Conservation (phyloP, 2,113 vertebrate genomes). For the Fulica atra region DNA sequence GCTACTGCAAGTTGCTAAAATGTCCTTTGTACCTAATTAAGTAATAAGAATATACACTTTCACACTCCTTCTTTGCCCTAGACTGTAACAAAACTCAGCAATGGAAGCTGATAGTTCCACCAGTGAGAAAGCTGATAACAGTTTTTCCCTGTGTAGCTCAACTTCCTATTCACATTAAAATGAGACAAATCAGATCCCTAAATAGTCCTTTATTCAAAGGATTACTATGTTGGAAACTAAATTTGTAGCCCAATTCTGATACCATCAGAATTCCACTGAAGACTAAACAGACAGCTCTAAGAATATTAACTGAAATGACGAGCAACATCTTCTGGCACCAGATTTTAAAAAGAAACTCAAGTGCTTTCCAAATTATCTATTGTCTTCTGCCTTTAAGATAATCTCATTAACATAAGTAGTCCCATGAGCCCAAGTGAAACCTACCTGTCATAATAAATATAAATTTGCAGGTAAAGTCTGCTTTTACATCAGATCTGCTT, state of each 20-base stretch:
- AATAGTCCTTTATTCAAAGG: neutral
- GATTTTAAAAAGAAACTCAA: neutral
- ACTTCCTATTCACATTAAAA: neutral
- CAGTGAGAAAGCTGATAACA: neutral
- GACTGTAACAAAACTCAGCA: neutral
- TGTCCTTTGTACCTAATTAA: neutral
- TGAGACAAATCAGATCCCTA: neutral
- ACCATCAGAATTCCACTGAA: neutral
- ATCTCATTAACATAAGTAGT: neutral
- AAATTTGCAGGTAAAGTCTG: neutral
- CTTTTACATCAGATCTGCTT: neutral
- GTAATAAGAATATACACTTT: neutral
- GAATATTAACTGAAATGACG: neutral
- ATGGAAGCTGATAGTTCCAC: neutral
- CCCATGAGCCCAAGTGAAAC: neutral
- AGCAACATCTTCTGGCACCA: neutral
- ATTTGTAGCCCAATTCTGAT: neutral
- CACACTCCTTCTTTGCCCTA: neutral
- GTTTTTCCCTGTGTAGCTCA: neutral
- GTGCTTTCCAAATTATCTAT: neutral
- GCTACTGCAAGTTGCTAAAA: neutral
- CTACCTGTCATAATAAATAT: neutral
- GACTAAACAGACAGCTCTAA: neutral
- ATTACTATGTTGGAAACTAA: neutral
- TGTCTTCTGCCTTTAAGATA: neutral